phyloP scores from a whole-genome alignment of 2,797 vertebrate genomes.

The Mormyrus hasselquistii region DNA sequence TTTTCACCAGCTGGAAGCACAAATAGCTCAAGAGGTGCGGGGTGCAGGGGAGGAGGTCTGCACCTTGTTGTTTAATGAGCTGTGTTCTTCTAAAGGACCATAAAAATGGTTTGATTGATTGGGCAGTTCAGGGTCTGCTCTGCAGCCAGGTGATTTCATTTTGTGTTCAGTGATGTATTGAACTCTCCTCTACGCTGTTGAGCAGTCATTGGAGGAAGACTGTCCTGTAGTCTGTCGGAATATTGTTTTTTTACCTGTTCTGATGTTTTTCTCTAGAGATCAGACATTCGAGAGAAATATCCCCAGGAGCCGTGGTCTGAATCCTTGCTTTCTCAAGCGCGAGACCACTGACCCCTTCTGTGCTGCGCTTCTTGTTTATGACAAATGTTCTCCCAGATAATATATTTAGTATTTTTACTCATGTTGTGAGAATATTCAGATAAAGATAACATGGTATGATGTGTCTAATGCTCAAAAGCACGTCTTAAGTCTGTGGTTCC shows the following conservation, averaged over 20 bases:
- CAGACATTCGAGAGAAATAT: background rate
- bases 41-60: background rate
- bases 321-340: background rate
- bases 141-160: conserved; percentile 8
- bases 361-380: background rate
- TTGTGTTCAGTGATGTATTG: background rate
- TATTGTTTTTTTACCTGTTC: background rate
- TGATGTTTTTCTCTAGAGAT: background rate
- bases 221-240: background rate
- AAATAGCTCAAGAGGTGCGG: background rate
- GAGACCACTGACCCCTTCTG: background rate
- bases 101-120: conserved; percentile 14
- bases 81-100: conserved; percentile 4
- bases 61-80: conserved; percentile 6
- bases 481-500: background rate
- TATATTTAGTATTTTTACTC: background rate
- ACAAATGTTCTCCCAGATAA: background rate
- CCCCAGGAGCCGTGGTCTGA: background rate
- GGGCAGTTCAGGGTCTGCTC: conserved; percentile 1
- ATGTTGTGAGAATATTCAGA: background rate
- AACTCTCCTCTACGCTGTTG: background rate
- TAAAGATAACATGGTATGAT: background rate
- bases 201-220: conserved; percentile 1
- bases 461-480: background rate
- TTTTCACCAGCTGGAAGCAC: background rate